A percentile compares a stretch with the other conserved stretches of the same genome.
phyloP scores from a whole-genome alignment of 2,888 invertebrate species.

The Steinernema scapterisci region DNA sequence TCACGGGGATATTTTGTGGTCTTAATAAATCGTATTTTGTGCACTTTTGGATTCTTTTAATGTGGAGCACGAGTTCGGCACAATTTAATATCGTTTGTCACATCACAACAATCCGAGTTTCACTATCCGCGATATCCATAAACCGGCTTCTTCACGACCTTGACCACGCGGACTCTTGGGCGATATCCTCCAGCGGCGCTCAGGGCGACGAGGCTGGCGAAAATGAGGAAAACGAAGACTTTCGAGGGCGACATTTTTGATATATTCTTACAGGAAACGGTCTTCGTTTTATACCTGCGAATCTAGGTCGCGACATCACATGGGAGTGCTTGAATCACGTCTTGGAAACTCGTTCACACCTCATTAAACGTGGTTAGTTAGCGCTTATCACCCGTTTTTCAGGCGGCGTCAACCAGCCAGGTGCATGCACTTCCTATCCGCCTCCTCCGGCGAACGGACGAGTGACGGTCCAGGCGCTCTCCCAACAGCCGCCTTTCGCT shows the following conservation, averaged over 20 bases:
- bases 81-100: background rate
- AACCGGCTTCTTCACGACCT: background rate
- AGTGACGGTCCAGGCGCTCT: background rate
- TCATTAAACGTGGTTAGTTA: background rate
- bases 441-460: background rate
- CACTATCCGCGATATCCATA: background rate
- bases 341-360: background rate
- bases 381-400: background rate
- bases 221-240: background rate
- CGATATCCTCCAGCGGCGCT: background rate
- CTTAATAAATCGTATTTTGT: too few relatives aligned
- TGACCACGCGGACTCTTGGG: background rate
- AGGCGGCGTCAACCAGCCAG: background rate
- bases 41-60: too few relatives aligned
- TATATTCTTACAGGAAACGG: background rate
- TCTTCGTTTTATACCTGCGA: background rate
- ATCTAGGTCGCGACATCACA: background rate
- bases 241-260: background rate
- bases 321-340: background rate
- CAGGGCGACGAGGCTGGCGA: background rate
- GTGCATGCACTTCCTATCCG: background rate
- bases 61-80: too few relatives aligned
- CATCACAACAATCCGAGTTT: background rate
- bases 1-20: too few relatives aligned
- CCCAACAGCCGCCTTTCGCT: background rate